Conservation (phyloP, 2,888 invertebrate genomes). For the Cephalotes varians region DNA sequence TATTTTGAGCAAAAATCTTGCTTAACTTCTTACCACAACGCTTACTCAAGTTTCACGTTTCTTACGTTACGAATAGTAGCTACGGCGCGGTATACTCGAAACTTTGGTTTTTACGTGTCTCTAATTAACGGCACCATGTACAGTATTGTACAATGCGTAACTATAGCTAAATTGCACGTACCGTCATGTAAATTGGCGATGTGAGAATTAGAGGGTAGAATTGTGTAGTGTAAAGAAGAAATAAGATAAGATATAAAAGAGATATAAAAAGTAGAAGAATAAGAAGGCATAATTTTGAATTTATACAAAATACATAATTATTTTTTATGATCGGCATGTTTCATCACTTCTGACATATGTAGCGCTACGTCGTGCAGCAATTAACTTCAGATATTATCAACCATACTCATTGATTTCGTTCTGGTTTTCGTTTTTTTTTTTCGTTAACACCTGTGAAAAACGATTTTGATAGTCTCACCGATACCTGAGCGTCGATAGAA, state of each 20-base stretch:
- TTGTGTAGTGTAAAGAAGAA: conserved; percentile 54
- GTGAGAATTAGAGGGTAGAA: conserved; percentile 68
- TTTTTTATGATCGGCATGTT: conserved; percentile 1
- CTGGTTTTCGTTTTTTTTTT: conserved; percentile 1
- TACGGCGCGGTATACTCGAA: conserved; percentile 63
- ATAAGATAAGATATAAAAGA: conserved; percentile 50
- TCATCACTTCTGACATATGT: not conserved
- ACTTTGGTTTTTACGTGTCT: conserved; percentile 71
- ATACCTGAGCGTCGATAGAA: conserved; percentile 60
- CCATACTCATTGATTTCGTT: not conserved
- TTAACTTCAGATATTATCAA: not conserved
- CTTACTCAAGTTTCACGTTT: conserved; percentile 6
- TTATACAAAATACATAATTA: conserved; percentile 53
- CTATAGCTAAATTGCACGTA: conserved; percentile 69
- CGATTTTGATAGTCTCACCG: conserved; percentile 61
- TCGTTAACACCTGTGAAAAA: conserved; percentile 41
- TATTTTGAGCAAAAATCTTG: not conserved
- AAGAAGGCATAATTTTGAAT: conserved; percentile 31
- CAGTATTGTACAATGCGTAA: conserved; percentile 46
- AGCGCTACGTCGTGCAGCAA: not conserved
- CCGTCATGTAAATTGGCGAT: conserved; percentile 61
- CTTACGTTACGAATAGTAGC: conserved; percentile 25
- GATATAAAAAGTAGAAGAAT: conserved; percentile 34
- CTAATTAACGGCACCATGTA: conserved; percentile 70
- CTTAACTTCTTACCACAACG: not conserved